Conservation (phyloP, 2,888 invertebrate species). For the Argynnis bischoffii region DNA sequence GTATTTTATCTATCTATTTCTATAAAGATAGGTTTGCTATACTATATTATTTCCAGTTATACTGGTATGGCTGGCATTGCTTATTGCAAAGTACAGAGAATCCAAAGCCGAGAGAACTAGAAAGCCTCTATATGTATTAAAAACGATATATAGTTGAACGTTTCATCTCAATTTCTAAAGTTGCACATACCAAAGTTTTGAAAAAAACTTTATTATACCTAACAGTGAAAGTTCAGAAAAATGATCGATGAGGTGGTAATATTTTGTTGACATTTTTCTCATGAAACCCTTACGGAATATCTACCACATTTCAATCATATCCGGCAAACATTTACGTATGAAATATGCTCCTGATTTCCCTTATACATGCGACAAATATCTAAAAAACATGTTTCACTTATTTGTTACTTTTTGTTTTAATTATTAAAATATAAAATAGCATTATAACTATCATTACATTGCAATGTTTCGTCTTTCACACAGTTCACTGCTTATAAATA, state of each 20-base stretch:
- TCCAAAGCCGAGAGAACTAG: too few relatives aligned
- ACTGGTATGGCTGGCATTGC: too few relatives aligned
- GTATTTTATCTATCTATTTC: too few relatives aligned
- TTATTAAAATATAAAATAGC: too few relatives aligned
- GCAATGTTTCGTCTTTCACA: too few relatives aligned
- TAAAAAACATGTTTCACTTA: background rate
- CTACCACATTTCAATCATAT: constrained; percentile 6
- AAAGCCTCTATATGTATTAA: too few relatives aligned
- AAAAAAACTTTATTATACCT: background rate
- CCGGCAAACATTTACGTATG: constrained; percentile 9
- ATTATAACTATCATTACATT: too few relatives aligned
- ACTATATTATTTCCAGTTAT: too few relatives aligned
- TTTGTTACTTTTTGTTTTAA: too few relatives aligned
- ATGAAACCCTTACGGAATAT: background rate
- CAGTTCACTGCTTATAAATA: too few relatives aligned
- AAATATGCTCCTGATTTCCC: background rate
- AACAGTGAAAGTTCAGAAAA: background rate
- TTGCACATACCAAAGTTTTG: background rate
- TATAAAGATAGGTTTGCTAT: too few relatives aligned
- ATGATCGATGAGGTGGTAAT: constrained; percentile 3
- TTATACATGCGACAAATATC: background rate
- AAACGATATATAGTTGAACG: background rate
- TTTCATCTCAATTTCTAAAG: background rate
- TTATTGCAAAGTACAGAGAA: too few relatives aligned
- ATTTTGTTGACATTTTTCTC: constrained; percentile 11